Evolutionary conservation across 2,113 vertebrate genomes (phyloP), one percentile per base, ranked within the genome.

Genomic region (Falcunculus frontatus): DNA sequence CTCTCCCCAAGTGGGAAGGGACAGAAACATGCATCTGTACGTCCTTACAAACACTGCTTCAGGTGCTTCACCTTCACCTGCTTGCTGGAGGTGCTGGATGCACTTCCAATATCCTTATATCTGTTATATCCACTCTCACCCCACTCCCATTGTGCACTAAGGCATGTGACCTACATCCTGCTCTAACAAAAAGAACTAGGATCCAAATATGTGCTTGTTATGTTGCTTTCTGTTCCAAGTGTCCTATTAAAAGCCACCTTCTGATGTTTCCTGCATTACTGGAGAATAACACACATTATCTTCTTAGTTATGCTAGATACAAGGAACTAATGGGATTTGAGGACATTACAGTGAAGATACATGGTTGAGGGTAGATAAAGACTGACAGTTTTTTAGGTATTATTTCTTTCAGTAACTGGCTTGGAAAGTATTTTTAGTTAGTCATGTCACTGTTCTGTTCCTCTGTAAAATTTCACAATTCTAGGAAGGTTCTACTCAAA

Each of bases 311-410:
- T 16, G 6, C 46, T 4, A 59, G 37, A n/a, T 69, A 56, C 37
- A 57, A 94, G 30, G 89, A 95, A 65, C 25, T 73, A 95, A 95
- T 68, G 67, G 72, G 50, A 78, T 89, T 95, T 92, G 90, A 93
- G 85, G 16, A 49, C 18, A 60, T 41, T 70, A 52, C 69, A 94
- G 30, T 89, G 55, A 93, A 74, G 46, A 88, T 69, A 78, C 56
- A 90, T 82, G 52, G 67, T 33, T 91, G 84, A 73, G 21, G 30
- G 35, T 73, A 95, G 75, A 67, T 47, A 95, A 96, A 95, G 33
- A 4, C 33, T 96, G 60, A 84, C 32, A 87, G 69, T 39, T 20
- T 88, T 92, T 47, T 74, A 69, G 44, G 72, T 91, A 72, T 82
- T 73, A 73, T 75, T 88, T 94, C 23, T 91, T 84, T 81, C 49